Evolutionary conservation across 2,888 invertebrate species (phyloP).

Genomic region (Hirudinaria manillensis): DNA sequence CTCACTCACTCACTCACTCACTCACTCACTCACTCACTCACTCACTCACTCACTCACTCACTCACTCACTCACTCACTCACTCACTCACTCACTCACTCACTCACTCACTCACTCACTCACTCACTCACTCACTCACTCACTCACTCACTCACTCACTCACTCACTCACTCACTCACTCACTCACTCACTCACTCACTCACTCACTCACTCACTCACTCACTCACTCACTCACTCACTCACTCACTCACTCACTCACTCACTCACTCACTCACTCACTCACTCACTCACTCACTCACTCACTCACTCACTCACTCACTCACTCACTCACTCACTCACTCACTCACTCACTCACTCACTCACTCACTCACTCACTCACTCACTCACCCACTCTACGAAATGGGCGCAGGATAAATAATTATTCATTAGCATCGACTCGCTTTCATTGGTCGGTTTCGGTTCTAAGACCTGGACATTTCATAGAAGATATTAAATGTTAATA

Average conservation of each 20-base stretch:
- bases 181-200: conserved; percentile 16
- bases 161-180: neutral
- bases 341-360: conserved; percentile 32
- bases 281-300: conserved; percentile 3
- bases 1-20: no score
- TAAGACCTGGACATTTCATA: no score
- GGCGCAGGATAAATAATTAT: no score
- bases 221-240: conserved; percentile 29
- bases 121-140: conserved; percentile 4
- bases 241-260: conserved; percentile 25
- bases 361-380: conserved; percentile 28
- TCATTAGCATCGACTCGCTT: no score
- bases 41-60: conserved; percentile 1
- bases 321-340: conserved; percentile 28
- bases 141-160: conserved; percentile 5
- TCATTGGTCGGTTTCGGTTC: no score
- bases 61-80: conserved; percentile 29
- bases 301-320: conserved; percentile 14
- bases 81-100: conserved; percentile 30
- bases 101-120: conserved; percentile 26
- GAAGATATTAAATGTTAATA: no score
- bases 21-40: no score
- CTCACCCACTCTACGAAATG: conserved; percentile 19
- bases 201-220: conserved; percentile 29
- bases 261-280: neutral